These are phyloP conservation scores for Heliconius hewitsoni DNA, from an alignment of 1,140 invertebrate genomes.

Conservation along the genomic window DNA sequence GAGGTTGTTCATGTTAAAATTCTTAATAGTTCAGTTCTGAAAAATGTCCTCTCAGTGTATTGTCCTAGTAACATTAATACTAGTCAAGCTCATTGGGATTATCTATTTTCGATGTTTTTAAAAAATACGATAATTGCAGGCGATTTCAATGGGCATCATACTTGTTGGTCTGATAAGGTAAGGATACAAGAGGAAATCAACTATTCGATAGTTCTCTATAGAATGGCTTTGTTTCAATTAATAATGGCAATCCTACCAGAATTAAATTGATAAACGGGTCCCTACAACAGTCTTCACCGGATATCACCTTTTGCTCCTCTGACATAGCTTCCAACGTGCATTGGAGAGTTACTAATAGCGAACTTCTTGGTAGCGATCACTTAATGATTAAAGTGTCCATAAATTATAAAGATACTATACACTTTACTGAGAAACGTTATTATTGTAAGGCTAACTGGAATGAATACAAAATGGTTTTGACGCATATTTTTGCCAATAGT, in stretches of 20 bases:
- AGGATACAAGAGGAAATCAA: constrained; percentile 36
- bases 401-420: constrained; percentile 7
- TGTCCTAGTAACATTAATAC: constrained; percentile 39
- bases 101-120: constrained; percentile 37
- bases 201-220: constrained; percentile 35
- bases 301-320: too few species aligned
- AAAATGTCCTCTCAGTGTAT: constrained; percentile 41
- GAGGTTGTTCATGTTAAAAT: constrained; percentile 33
- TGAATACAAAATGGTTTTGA: constrained; percentile 11
- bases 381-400: background rate
- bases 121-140: constrained; percentile 39
- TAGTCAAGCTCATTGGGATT: constrained; percentile 40
- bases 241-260: constrained; percentile 35
- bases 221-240: constrained; percentile 31
- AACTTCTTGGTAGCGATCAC: too few species aligned
- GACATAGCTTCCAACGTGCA: too few species aligned
- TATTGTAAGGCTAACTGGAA: constrained; percentile 23
- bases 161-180: constrained; percentile 22
- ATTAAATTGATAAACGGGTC: constrained; percentile 32
- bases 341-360: too few species aligned
- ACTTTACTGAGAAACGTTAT: constrained; percentile 17
- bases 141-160: constrained; percentile 45
- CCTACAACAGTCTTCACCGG: background rate
- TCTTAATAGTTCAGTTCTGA: constrained; percentile 32
- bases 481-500: too few species aligned